Conservation (phyloP, 2,797 vertebrate species). For the Nannoperca obscura region DNA sequence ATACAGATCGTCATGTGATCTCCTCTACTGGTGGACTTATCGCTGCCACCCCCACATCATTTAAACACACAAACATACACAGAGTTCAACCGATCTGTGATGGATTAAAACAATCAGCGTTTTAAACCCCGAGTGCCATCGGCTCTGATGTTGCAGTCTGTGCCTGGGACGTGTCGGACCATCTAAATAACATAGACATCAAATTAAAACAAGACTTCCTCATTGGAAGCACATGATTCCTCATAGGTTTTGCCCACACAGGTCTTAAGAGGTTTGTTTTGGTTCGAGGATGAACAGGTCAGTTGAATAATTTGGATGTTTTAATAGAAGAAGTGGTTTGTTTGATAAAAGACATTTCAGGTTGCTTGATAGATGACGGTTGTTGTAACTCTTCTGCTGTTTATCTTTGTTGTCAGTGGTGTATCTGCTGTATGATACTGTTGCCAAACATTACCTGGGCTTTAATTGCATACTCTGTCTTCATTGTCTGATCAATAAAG, state of each 20-base stretch:
- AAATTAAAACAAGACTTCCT: neutral
- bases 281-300: neutral
- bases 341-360: constrained; percentile 3
- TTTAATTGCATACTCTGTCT: neutral
- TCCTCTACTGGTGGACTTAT: constrained; percentile 31
- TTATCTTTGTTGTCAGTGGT: neutral
- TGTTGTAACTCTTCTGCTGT: constrained; percentile 6
- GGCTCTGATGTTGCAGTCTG: constrained; percentile 34
- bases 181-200: neutral
- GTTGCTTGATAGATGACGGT: neutral
- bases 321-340: neutral
- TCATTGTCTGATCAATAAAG: constrained; percentile 1
- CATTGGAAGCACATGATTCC: neutral
- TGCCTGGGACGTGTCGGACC: neutral
- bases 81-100: constrained; percentile 15
- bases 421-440: neutral
- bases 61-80: constrained; percentile 34
- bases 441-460: neutral
- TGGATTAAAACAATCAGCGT: constrained; percentile 67
- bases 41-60: constrained; percentile 29
- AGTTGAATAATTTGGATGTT: neutral
- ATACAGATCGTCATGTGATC: constrained; percentile 57
- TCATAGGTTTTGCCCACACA: constrained; percentile 8
- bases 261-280: neutral
- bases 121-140: constrained; percentile 42